These are phyloP conservation scores for Terrapene triunguis DNA, from an alignment of 2,113 vertebrate species.

Conservation along the genomic window DNA sequence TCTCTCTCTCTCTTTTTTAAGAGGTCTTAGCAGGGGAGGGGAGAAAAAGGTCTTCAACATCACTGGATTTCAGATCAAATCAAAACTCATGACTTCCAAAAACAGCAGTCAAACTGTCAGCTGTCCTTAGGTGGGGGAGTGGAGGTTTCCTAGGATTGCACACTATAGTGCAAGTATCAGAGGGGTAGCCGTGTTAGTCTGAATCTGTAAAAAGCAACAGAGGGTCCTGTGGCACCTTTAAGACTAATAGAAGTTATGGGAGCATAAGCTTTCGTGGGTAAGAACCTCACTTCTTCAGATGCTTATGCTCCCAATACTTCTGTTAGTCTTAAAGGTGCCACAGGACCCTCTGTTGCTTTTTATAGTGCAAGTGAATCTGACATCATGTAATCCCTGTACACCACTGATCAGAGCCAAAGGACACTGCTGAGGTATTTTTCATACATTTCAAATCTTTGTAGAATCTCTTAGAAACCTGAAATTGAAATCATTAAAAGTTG, in stretches of 20 bases:
- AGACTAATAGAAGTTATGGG: too few relatives aligned
- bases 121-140: neutral
- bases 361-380: neutral
- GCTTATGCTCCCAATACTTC: too few relatives aligned
- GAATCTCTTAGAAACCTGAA: neutral
- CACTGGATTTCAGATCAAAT: fast-evolving
- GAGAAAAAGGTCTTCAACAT: neutral
- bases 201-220: too few relatives aligned
- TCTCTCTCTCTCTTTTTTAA: neutral
- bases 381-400: neutral
- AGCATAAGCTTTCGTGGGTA: too few relatives aligned
- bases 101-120: neutral
- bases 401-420: neutral
- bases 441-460: neutral
- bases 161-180: neutral
- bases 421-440: neutral
- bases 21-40: neutral
- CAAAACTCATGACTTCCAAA: fast-evolving
- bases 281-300: too few relatives aligned
- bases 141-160: too few relatives aligned
- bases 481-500: neutral
- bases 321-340: too few relatives aligned
- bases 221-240: too few relatives aligned
- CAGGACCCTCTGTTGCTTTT: too few relatives aligned
- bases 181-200: too few relatives aligned